phyloP scores from a whole-genome alignment of 2,797 vertebrate genomes.

The Hybognathus amarus region DNA sequence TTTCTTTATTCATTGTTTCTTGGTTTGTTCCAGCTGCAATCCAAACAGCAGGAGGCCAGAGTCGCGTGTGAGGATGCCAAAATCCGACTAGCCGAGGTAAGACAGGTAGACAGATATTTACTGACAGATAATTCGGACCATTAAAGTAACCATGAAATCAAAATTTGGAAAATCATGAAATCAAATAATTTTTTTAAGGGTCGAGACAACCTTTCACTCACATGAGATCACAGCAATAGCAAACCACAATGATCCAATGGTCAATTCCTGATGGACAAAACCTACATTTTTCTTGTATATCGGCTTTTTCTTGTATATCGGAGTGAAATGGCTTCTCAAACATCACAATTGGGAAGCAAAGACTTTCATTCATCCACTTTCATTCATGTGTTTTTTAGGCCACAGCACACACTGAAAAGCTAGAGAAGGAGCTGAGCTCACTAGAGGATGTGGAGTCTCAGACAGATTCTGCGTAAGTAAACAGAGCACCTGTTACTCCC shows the following conservation, averaged over 20 bases:
- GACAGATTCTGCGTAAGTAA: slow-evolving; percentile 83
- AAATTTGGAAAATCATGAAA: background rate
- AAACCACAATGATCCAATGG: background rate
- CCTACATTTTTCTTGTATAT: background rate
- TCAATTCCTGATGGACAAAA: background rate
- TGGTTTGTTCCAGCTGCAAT: slow-evolving; percentile 77
- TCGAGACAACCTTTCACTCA: background rate
- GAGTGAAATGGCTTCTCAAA: too few relatives aligned
- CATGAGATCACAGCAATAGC: background rate
- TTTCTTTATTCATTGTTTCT: background rate
- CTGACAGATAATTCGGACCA: background rate
- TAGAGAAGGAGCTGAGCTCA: slow-evolving; percentile 82
- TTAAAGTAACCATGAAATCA: background rate
- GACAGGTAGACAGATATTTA: background rate
- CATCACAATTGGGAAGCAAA: background rate
- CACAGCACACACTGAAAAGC: slow-evolving; percentile 75
- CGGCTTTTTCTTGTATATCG: too few relatives aligned
- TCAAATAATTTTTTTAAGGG: too few relatives aligned
- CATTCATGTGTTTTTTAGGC: slow-evolving; percentile 72
- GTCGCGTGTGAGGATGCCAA: slow-evolving; percentile 80
- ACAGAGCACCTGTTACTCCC: background rate
- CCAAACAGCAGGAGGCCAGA: slow-evolving; percentile 79
- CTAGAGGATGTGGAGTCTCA: slow-evolving; percentile 86
- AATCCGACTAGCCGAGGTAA: slow-evolving; percentile 84
- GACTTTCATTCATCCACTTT: too few relatives aligned